These are phyloP conservation scores for Simalia tracyae DNA, from an alignment of 2,797 vertebrate genomes.

Conservation along the genomic window DNA sequence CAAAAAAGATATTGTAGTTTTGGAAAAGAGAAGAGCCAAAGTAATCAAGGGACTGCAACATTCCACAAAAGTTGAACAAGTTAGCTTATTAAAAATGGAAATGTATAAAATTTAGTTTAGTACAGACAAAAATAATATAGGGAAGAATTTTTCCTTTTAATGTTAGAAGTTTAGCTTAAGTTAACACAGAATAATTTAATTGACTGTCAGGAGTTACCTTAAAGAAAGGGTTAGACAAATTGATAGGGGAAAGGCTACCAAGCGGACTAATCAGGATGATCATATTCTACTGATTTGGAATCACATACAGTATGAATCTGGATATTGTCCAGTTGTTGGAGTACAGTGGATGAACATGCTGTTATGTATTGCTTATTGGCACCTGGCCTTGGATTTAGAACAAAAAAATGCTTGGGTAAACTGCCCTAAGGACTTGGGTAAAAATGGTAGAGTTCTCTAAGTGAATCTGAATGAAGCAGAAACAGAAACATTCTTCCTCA, in stretches of 20 bases:
- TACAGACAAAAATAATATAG: not conserved
- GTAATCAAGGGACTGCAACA: not conserved
- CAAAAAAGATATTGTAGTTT: not conserved
- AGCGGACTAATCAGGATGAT: not conserved
- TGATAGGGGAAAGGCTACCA: not conserved
- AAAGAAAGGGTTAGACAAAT: not conserved
- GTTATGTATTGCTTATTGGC: not conserved
- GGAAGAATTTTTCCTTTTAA: not conserved
- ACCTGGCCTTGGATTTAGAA: not conserved
- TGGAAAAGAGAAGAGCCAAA: not conserved
- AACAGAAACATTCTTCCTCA: constrained; percentile 74
- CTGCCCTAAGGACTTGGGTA: not conserved
- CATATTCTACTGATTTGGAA: not conserved
- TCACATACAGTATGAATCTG: not conserved
- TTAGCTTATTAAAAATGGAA: not conserved
- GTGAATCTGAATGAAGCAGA: not conserved
- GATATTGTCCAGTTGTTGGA: not conserved
- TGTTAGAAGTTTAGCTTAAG: not conserved
- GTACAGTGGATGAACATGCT: not conserved
- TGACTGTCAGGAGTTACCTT: not conserved
- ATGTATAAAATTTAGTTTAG: not conserved
- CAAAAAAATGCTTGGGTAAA: not conserved
- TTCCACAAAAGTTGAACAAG: not conserved
- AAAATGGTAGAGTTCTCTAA: not conserved
- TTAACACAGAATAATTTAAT: not conserved